Evolutionary conservation across 2,797 vertebrate genomes (phyloP).

Genomic region (Siniperca undulata): DNA sequence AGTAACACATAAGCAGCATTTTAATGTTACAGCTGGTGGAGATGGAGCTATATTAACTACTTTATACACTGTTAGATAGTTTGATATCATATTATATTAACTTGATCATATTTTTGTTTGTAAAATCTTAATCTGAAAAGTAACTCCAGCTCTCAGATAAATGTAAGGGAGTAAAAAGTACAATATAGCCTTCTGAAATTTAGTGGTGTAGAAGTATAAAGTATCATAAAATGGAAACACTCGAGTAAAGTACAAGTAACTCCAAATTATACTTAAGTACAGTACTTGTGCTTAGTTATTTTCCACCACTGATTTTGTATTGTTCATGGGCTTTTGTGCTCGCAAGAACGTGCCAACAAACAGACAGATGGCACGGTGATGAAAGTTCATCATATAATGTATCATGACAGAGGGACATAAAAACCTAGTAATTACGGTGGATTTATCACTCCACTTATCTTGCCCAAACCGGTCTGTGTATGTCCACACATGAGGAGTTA

Average conservation of each 20-base stretch:
- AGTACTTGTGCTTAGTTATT: too few species aligned
- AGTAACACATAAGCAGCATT: not conserved
- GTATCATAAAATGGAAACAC: too few species aligned
- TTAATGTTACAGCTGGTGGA: not conserved
- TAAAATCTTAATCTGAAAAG: too few species aligned
- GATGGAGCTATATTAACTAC: not conserved
- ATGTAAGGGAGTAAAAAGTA: too few species aligned
- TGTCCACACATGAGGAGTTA: conserved; percentile 37
- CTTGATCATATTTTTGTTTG: too few species aligned
- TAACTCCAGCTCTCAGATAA: too few species aligned
- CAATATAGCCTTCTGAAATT: too few species aligned
- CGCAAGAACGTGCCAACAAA: not conserved
- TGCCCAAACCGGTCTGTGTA: conserved; percentile 13
- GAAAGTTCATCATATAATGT: not conserved
- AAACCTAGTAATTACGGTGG: not conserved
- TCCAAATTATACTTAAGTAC: too few species aligned
- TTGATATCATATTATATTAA: too few species aligned
- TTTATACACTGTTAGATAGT: not conserved
- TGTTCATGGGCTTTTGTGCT: not conserved
- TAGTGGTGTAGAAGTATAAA: too few species aligned
- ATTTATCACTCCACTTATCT: conserved; percentile 31
- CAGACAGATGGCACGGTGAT: not conserved
- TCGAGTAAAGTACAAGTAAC: too few species aligned
- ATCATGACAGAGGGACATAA: conserved; percentile 10
- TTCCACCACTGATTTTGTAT: not conserved